phyloP scores from a whole-genome alignment of 2,888 invertebrate genomes.

The Agonopterix subpropinquella region DNA sequence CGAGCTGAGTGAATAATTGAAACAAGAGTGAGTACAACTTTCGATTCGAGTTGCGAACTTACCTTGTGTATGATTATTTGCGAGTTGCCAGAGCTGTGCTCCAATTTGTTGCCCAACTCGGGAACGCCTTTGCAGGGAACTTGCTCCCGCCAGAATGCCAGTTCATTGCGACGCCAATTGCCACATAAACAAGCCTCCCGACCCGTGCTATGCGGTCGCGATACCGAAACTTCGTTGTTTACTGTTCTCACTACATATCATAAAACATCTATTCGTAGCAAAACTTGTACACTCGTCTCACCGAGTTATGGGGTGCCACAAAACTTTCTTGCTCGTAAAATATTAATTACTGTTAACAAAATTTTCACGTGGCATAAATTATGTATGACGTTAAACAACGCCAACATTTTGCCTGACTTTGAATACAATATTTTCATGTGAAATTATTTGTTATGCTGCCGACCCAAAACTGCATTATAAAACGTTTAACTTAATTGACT shows the following conservation, averaged over 20 bases:
- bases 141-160: slow-evolving; percentile 41
- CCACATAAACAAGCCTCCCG: slow-evolving; percentile 61
- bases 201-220: slow-evolving; percentile 42
- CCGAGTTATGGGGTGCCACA: slow-evolving; percentile 21
- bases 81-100: slow-evolving; percentile 47
- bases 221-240: slow-evolving; percentile 54
- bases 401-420: too few relatives aligned
- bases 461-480: too few relatives aligned
- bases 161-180: slow-evolving; percentile 64
- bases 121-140: slow-evolving; percentile 51
- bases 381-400: too few relatives aligned
- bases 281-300: slow-evolving; percentile 32
- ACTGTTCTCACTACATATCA: slow-evolving; percentile 47
- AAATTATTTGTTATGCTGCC: too few relatives aligned
- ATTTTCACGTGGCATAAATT: not conserved
- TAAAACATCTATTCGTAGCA: slow-evolving; percentile 23
- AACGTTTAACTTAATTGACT: too few relatives aligned
- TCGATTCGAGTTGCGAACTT: slow-evolving; percentile 34
- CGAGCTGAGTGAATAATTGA: slow-evolving; percentile 41
- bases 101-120: slow-evolving; percentile 60
- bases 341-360: slow-evolving; percentile 14
- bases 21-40: slow-evolving; percentile 45
- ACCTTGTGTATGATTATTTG: slow-evolving; percentile 66
- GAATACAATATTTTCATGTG: too few relatives aligned
- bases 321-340: slow-evolving; percentile 28